A percentile compares a stretch with the other conserved stretches of the same genome.
Evolutionary conservation across 2,888 invertebrate species (phyloP).

Genomic region (Fabriciana adippe): DNA sequence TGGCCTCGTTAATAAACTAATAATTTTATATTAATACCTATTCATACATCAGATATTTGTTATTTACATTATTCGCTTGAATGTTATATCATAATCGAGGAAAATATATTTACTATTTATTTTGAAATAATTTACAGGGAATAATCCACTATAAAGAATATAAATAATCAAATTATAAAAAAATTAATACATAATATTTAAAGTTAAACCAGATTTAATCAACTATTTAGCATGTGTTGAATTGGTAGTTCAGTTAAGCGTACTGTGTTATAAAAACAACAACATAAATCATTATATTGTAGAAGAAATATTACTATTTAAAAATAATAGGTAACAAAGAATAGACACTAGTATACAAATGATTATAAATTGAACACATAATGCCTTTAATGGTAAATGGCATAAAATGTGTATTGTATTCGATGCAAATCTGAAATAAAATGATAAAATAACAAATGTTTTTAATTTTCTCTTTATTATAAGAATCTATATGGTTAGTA

Average conservation of each 20-base stretch:
- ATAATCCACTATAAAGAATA: constrained; percentile 15
- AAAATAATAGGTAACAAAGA: constrained; percentile 8
- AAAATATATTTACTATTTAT: constrained; percentile 7
- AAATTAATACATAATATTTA: constrained; percentile 6
- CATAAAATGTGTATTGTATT: constrained; percentile 31
- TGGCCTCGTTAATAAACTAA: not conserved
- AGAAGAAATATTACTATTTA: constrained; percentile 19
- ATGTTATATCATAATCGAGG: not conserved
- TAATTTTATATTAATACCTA: constrained; percentile 1
- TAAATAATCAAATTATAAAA: constrained; percentile 16
- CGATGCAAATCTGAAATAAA: constrained; percentile 35
- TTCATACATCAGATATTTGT: not conserved
- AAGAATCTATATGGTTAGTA: too few species aligned
- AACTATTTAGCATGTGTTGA: constrained; percentile 27
- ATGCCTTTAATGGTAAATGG: constrained; percentile 22
- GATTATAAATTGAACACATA: constrained; percentile 19
- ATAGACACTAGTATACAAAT: constrained; percentile 25
- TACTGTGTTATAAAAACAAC: constrained; percentile 8
- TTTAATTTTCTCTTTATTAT: not conserved
- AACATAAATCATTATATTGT: constrained; percentile 11
- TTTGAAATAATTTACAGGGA: constrained; percentile 32
- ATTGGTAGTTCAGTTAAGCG: constrained; percentile 15
- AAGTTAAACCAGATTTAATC: not conserved
- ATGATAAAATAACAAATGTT: constrained; percentile 9
- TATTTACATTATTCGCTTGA: constrained; percentile 1